Evolutionary conservation across 2,797 vertebrate genomes (phyloP).

Genomic region (Chanos chanos): DNA sequence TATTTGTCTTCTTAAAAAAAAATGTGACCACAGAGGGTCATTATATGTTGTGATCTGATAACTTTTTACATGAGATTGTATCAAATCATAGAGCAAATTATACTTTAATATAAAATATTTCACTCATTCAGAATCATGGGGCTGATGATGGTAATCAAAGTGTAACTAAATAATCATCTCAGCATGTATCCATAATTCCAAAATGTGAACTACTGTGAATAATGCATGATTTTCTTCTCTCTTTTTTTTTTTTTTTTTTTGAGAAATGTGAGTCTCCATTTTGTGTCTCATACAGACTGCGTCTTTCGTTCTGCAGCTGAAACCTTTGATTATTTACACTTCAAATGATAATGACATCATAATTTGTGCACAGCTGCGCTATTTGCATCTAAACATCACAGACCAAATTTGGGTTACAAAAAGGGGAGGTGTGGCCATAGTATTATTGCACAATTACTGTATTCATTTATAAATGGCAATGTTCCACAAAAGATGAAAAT

Average conservation of each 20-base stretch:
- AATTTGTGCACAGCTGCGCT: conserved; percentile 63
- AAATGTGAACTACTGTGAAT: too few relatives aligned
- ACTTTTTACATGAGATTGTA: too few relatives aligned
- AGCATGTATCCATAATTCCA: too few relatives aligned
- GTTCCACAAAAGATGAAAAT: conserved; percentile 11
- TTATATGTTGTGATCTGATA: too few relatives aligned
- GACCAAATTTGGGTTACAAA: conserved; percentile 54
- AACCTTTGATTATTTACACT: conserved; percentile 70
- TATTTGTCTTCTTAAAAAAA: too few relatives aligned
- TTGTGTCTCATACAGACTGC: conserved; percentile 35
- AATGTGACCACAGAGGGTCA: too few relatives aligned
- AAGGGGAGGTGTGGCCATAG: conserved; percentile 24
- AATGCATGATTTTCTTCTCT: conserved; percentile 3
- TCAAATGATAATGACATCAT: conserved; percentile 69
- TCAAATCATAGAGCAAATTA: too few relatives aligned
- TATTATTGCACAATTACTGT: conserved; percentile 38
- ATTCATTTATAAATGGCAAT: conserved; percentile 29
- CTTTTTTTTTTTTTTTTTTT: conserved; percentile 5
- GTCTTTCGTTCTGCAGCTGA: conserved; percentile 64
- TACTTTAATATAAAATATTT: too few relatives aligned
- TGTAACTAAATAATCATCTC: too few relatives aligned
- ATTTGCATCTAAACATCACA: conserved; percentile 60
- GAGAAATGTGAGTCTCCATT: conserved; percentile 38
- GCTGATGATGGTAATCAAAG: too few relatives aligned
- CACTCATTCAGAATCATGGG: too few relatives aligned